Percentiles rank a stretch among this genome's conserved stretches.
Evolutionary conservation across 2,113 vertebrate genomes (phyloP).

Genomic region (Tyrannus savana): DNA sequence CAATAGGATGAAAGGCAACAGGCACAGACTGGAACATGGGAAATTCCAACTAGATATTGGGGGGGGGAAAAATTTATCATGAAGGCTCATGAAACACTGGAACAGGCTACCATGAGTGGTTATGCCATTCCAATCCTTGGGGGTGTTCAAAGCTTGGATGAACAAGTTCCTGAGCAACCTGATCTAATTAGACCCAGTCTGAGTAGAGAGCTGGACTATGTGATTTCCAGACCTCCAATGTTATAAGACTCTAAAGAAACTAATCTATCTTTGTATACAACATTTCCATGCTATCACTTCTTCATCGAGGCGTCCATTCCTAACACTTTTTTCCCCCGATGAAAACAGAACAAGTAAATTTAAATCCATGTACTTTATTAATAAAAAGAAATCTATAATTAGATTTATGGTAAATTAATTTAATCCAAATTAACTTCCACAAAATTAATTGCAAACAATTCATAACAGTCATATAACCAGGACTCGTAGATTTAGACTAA

Average conservation of each 20-base stretch:
- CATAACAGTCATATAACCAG: neutral
- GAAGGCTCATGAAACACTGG: neutral
- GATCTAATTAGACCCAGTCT: neutral
- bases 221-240: neutral
- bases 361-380: neutral
- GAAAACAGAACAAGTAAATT: neutral
- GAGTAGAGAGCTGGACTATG: rapidly evolving
- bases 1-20: neutral
- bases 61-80: neutral
- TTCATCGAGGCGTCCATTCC: neutral
- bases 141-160: neutral
- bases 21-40: neutral
- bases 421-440: conserved; percentile 11
- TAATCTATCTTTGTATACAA: neutral
- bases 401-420: neutral
- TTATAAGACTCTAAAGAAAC: neutral
- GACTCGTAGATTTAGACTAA: neutral
- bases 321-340: neutral
- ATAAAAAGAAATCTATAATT: neutral
- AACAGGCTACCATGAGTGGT: neutral
- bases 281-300: neutral
- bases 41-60: neutral
- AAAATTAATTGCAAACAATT: conserved; percentile 42
- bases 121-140: neutral
- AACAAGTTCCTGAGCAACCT: neutral